phyloP scores from a whole-genome alignment of 2,113 vertebrate genomes.

The Pomatostomus ruficeps region DNA sequence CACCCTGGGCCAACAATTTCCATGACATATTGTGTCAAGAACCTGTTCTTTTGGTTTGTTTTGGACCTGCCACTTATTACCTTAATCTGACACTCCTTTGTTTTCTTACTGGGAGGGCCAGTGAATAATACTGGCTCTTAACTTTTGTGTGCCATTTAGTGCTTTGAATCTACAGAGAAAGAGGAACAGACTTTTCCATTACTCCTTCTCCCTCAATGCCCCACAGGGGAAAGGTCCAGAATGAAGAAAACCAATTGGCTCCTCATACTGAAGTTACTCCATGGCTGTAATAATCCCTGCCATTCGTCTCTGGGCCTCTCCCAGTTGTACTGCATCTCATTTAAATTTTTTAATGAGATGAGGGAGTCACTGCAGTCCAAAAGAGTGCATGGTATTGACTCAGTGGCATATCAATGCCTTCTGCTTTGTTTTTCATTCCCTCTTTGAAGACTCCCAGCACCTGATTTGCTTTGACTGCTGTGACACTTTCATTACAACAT shows the following conservation, averaged over 20 bases:
- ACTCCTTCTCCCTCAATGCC: background rate
- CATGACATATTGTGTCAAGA: background rate
- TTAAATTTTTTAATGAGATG: background rate
- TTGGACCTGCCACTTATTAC: slow-evolving; percentile 24
- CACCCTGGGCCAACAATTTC: background rate
- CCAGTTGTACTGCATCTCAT: background rate
- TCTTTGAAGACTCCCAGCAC: background rate
- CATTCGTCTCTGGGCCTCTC: background rate
- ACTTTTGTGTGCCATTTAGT: background rate
- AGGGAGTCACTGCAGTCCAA: background rate
- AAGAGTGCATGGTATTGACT: background rate
- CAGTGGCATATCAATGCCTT: background rate
- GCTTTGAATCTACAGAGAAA: background rate
- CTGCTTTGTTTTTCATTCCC: background rate
- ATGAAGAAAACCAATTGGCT: background rate
- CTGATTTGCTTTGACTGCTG: background rate
- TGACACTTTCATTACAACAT: background rate
- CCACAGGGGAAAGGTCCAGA: background rate
- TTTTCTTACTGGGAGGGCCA: slow-evolving; percentile 50
- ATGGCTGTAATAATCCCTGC: background rate
- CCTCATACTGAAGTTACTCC: background rate
- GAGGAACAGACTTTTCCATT: background rate
- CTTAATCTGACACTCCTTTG: slow-evolving; percentile 47
- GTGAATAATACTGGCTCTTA: background rate
- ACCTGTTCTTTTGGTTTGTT: slow-evolving; percentile 32